Percentiles rank a stretch among this genome's conserved stretches.
phyloP scores from a whole-genome alignment of 2,888 invertebrate species.

The Smittia sp. region DNA sequence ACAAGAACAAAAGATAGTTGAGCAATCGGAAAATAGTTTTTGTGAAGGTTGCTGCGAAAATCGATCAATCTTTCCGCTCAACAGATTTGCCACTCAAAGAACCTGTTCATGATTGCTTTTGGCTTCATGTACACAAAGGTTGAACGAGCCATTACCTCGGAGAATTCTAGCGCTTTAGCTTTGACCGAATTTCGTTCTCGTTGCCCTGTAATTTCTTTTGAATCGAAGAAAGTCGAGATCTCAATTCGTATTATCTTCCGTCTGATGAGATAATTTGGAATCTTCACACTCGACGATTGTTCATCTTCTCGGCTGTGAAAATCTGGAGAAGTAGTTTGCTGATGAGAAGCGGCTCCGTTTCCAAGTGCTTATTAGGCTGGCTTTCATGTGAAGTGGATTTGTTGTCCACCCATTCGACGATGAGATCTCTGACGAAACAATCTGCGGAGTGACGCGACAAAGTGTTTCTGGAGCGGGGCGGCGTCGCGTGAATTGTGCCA shows the following conservation, averaged over 20 bases:
- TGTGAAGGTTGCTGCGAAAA: neutral
- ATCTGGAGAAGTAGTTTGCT: neutral
- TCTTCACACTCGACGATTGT: neutral
- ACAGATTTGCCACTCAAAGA: neutral
- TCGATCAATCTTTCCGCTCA: neutral
- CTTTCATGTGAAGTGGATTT: constrained; percentile 12
- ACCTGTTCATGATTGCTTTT: neutral
- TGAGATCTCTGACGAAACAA: neutral
- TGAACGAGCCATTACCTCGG: neutral
- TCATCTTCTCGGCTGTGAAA: neutral
- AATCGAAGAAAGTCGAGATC: constrained; percentile 13
- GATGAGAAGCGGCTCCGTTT: constrained; percentile 1
- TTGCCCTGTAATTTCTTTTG: neutral
- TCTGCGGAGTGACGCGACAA: neutral
- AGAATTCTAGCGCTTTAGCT: neutral
- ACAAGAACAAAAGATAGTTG: constrained; percentile 2
- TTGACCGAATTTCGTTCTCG: constrained; percentile 17
- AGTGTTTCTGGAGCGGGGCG: neutral
- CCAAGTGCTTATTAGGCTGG: neutral
- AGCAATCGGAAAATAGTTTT: constrained; percentile 11
- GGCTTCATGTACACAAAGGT: neutral
- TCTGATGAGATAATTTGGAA: constrained; percentile 15
- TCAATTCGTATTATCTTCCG: neutral
- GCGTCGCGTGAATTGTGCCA: neutral
- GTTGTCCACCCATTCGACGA: neutral